These are phyloP conservation scores for Alviniconcha marisindica DNA, from an alignment of 1,140 invertebrate genomes.

Conservation along the genomic window DNA sequence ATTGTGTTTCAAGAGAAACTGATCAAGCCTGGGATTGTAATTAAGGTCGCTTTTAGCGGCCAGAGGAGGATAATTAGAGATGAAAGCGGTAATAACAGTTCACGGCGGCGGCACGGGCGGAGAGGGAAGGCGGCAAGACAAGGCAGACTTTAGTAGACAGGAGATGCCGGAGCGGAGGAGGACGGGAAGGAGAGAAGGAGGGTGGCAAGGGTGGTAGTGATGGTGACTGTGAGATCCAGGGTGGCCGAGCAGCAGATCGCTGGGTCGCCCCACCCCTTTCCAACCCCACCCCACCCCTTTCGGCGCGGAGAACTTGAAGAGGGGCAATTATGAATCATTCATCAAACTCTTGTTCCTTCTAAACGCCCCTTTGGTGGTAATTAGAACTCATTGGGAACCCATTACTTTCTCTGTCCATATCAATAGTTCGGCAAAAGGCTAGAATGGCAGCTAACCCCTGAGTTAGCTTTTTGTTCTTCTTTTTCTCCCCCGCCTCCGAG, in stretches of 20 bases:
- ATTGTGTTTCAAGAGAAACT: too few species aligned
- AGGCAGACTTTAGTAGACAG: not conserved
- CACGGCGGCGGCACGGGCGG: too few species aligned
- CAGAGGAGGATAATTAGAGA: too few species aligned
- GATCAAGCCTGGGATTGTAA: too few species aligned
- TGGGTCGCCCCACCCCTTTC: not conserved
- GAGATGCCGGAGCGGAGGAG: not conserved
- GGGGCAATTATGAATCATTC: conserved; percentile 30
- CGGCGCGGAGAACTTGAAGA: not conserved
- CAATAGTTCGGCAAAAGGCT: too few species aligned
- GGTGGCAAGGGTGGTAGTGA: not conserved
- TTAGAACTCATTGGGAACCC: not conserved
- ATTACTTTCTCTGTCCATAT: not conserved
- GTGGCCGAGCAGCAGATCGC: not conserved
- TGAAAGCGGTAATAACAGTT: too few species aligned
- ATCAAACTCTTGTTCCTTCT: not conserved
- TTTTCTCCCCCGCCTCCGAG: too few species aligned
- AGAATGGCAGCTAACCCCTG: too few species aligned
- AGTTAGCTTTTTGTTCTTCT: too few species aligned
- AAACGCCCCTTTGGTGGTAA: not conserved
- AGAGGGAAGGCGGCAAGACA: too few species aligned
- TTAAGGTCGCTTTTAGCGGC: too few species aligned
- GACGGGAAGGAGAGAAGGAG: not conserved
- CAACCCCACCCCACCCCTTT: not conserved
- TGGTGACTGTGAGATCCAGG: not conserved